Evolutionary conservation across 2,113 vertebrate genomes (phyloP).

Genomic region (Progne subis): DNA sequence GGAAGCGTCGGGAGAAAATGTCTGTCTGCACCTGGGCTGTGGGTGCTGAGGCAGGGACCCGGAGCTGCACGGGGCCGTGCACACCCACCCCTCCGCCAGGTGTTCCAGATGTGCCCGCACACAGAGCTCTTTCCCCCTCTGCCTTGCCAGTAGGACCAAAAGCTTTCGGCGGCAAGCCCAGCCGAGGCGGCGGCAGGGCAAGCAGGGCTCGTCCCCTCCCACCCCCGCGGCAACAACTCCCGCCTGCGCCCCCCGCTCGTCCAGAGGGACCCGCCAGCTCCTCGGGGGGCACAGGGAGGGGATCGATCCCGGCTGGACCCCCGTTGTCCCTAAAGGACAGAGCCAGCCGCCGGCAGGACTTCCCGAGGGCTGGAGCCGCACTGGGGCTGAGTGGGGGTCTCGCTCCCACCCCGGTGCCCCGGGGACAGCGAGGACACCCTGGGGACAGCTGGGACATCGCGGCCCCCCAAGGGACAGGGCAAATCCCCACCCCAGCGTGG

Average conservation of each 20-base stretch:
- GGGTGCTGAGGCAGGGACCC: background rate
- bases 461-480: background rate
- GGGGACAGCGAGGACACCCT: background rate
- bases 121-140: background rate
- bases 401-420: fast-evolving
- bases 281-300: fast-evolving
- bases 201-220: background rate
- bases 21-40: background rate
- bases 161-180: background rate
- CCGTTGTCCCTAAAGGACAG: no score
- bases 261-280: fast-evolving
- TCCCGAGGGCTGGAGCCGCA: background rate
- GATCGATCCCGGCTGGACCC: fast-evolving
- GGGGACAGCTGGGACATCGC: background rate
- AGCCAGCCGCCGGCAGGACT: no score
- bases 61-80: background rate
- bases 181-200: background rate
- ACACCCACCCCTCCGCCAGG: background rate
- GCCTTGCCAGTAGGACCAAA: background rate
- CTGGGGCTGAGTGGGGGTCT: no score
- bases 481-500: fast-evolving
- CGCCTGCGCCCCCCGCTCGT: fast-evolving
- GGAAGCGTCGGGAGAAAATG: conserved; percentile 33
- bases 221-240: background rate
- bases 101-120: background rate